These are phyloP conservation scores for Mastomys coucha DNA, from an alignment of 2,113 vertebrate species.

Conservation along the genomic window DNA sequence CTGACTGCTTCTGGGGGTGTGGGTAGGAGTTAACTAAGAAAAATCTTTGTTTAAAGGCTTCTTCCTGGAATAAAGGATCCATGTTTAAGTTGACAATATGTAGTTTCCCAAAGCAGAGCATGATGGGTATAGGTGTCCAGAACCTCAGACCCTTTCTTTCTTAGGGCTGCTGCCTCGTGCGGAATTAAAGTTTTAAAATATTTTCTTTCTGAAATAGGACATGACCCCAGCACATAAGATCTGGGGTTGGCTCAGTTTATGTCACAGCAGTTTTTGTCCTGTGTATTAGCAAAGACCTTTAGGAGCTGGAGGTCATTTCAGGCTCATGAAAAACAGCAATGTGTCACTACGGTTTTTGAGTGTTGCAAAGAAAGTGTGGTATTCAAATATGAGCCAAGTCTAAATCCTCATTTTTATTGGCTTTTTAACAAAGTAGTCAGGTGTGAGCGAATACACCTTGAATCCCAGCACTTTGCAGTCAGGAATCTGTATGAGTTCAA, in stretches of 20 bases:
- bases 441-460: neutral
- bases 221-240: slow-evolving; percentile 64
- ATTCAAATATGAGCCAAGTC: neutral
- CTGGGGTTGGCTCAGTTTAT: neutral
- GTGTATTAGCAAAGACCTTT: slow-evolving; percentile 36
- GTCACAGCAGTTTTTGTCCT: neutral
- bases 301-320: neutral
- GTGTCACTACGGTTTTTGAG: neutral
- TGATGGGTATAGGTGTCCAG: slow-evolving; percentile 68
- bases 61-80: slow-evolving; percentile 65
- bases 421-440: neutral
- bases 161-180: slow-evolving; percentile 54
- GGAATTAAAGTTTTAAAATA: slow-evolving; percentile 78
- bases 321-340: neutral
- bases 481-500: neutral
- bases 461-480: neutral
- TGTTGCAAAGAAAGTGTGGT: neutral
- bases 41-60: slow-evolving; percentile 71
- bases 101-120: slow-evolving; percentile 77
- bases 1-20: neutral
- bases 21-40: slow-evolving; percentile 75
- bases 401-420: neutral
- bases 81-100: slow-evolving; percentile 64
- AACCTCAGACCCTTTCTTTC: slow-evolving; percentile 74
- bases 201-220: slow-evolving; percentile 76